These are phyloP conservation scores for Macrobrachium nipponense DNA, from an alignment of 1,140 invertebrate genomes.

Conservation along the genomic window DNA sequence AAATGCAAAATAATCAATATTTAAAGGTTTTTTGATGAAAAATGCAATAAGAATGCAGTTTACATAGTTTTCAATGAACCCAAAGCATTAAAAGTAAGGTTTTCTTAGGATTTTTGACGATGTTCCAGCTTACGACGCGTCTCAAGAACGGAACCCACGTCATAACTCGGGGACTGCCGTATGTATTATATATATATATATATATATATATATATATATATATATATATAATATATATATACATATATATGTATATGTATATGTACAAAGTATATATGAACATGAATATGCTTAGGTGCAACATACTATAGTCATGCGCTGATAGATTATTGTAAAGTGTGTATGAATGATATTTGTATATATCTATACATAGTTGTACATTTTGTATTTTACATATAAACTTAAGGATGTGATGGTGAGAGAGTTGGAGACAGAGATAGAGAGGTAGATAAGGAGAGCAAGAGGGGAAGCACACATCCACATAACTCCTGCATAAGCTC, in stretches of 20 bases:
- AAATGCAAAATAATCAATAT: too few species aligned
- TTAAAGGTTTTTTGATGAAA: too few species aligned
- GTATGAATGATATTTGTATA: conserved; percentile 18
- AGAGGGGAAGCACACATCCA: background rate
- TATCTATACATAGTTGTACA: conserved; percentile 4
- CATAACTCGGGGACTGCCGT: too few species aligned
- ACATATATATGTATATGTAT: conserved; percentile 11
- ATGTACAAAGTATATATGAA: background rate
- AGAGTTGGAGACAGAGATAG: background rate
- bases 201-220: background rate
- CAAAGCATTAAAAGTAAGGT: too few species aligned
- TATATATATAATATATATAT: conserved; percentile 1
- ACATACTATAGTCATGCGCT: background rate
- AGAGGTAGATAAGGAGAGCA: too few species aligned
- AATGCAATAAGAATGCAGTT: too few species aligned
- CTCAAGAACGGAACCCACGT: too few species aligned
- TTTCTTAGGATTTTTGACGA: too few species aligned
- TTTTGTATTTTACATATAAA: conserved; percentile 9
- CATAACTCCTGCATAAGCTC: background rate
- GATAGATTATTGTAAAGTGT: background rate
- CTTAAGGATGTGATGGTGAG: conserved; percentile 1
- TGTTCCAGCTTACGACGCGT: too few species aligned
- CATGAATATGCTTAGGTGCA: background rate
- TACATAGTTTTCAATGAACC: too few species aligned
- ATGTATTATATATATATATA: background rate